Evolutionary conservation across 2,797 vertebrate genomes (phyloP).

Genomic region (Salarias fasciatus): DNA sequence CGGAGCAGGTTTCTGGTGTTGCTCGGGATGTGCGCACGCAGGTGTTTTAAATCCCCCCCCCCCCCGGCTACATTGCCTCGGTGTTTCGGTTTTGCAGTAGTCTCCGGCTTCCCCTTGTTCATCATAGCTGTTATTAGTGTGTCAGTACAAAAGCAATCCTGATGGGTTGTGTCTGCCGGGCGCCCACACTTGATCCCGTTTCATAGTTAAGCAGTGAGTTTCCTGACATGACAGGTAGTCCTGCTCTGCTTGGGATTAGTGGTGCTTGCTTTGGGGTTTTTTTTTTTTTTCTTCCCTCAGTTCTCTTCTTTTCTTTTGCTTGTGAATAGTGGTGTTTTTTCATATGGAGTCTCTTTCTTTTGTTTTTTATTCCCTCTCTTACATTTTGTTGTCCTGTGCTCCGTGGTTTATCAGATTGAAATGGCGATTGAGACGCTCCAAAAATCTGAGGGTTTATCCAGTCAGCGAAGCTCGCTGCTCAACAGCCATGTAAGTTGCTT

Average conservation of each 20-base stretch:
- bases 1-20: too few relatives aligned
- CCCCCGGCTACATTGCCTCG: too few relatives aligned
- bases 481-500: slow-evolving; percentile 99
- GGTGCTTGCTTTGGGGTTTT: slow-evolving; percentile 73
- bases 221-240: slow-evolving; percentile 11
- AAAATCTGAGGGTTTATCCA: slow-evolving; percentile 99
- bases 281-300: slow-evolving; percentile 32
- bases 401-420: slow-evolving; percentile 96
- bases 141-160: slow-evolving; percentile 14
- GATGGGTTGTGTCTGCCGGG: slow-evolving; percentile 2
- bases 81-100: slow-evolving; percentile 1
- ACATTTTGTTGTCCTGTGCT: slow-evolving; percentile 87
- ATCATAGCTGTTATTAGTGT: slow-evolving; percentile 10
- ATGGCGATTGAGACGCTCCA: slow-evolving; percentile 99
- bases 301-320: slow-evolving; percentile 62
- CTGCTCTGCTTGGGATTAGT: slow-evolving; percentile 73
- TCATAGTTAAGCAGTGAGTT: neutral
- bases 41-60: too few relatives aligned
- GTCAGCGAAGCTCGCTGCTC: slow-evolving; percentile 99
- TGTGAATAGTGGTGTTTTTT: slow-evolving; percentile 51
- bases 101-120: slow-evolving; percentile 1
- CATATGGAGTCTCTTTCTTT: slow-evolving; percentile 68
- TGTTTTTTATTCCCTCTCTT: slow-evolving; percentile 83
- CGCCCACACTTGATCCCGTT: neutral
- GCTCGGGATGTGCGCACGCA: neutral